phyloP scores from a whole-genome alignment of 1,140 invertebrate species.

The Drosophila kepulauana region DNA sequence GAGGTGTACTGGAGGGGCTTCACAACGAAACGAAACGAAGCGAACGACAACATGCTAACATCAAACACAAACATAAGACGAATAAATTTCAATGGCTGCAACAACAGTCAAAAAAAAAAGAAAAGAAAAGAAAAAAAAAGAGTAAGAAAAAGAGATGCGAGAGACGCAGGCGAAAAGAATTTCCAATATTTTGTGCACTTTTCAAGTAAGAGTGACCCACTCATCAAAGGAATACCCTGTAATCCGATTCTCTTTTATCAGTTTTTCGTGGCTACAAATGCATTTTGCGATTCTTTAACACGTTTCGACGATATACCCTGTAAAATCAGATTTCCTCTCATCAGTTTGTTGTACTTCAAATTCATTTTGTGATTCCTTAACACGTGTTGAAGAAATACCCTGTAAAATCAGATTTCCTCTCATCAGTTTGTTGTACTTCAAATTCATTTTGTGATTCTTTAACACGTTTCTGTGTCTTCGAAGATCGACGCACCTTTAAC shows the following conservation, averaged over 20 bases:
- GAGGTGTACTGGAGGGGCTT: not conserved
- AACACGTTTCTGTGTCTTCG: not conserved
- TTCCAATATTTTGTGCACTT: constrained; percentile 18
- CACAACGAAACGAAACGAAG: constrained; percentile 10
- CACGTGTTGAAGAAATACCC: too few relatives aligned
- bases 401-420: too few relatives aligned
- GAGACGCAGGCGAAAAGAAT: constrained; percentile 20
- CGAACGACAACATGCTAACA: constrained; percentile 51
- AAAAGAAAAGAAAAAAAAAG: not conserved
- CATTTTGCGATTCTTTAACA: too few relatives aligned
- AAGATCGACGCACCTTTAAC: not conserved
- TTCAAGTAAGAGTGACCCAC: not conserved
- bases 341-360: too few relatives aligned
- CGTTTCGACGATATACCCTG: too few relatives aligned
- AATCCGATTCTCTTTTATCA: too few relatives aligned
- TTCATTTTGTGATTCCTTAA: too few relatives aligned
- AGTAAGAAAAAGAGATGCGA: not conserved
- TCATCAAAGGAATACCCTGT: not conserved
- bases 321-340: too few relatives aligned
- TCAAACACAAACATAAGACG: constrained; percentile 52
- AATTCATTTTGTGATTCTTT: not conserved
- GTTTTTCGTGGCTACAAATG: too few relatives aligned
- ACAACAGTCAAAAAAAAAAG: not conserved
- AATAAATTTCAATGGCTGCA: constrained; percentile 13
- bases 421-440: too few relatives aligned